Conservation (phyloP, 2,888 invertebrate genomes). For the Tubulanus polymorphus region DNA sequence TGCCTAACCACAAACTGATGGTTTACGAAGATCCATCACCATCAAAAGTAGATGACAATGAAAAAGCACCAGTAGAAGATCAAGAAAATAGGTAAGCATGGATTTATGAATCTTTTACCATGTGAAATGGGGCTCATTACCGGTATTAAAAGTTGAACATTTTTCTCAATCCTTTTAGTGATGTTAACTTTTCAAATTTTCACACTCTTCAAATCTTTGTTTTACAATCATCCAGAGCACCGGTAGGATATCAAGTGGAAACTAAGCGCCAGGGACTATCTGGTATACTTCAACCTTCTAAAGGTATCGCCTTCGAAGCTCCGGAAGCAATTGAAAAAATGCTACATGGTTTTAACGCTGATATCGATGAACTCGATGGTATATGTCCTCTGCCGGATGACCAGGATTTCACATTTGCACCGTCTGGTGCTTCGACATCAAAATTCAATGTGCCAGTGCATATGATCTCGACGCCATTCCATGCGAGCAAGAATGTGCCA, state of each 20-base stretch:
- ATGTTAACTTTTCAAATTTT: too few species aligned
- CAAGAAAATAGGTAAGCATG: too few species aligned
- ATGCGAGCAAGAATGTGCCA: slow-evolving; percentile 8
- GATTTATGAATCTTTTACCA: too few species aligned
- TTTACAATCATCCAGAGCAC: slow-evolving; percentile 3
- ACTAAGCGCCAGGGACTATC: slow-evolving; percentile 10
- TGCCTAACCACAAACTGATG: too few species aligned
- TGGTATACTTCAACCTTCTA: slow-evolving; percentile 13
- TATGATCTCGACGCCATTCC: slow-evolving; percentile 43
- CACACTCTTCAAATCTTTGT: too few species aligned
- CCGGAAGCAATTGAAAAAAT: background rate
- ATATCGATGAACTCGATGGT: slow-evolving; percentile 22
- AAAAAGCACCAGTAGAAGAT: too few species aligned
- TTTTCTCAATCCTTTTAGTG: too few species aligned
- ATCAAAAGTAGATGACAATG: too few species aligned
- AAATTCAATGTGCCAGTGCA: slow-evolving; percentile 37
- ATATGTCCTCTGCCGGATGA: slow-evolving; percentile 26
- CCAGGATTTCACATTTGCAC: slow-evolving; percentile 26
- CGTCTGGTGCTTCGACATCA: slow-evolving; percentile 34
- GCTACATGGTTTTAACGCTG: too few species aligned
- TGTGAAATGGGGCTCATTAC: too few species aligned
- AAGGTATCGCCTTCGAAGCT: background rate
- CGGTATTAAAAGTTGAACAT: too few species aligned
- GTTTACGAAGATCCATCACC: too few species aligned
- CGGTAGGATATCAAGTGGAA: background rate